These are phyloP conservation scores for Uloborus diversus DNA, from an alignment of 1,140 invertebrate genomes.

Conservation along the genomic window DNA sequence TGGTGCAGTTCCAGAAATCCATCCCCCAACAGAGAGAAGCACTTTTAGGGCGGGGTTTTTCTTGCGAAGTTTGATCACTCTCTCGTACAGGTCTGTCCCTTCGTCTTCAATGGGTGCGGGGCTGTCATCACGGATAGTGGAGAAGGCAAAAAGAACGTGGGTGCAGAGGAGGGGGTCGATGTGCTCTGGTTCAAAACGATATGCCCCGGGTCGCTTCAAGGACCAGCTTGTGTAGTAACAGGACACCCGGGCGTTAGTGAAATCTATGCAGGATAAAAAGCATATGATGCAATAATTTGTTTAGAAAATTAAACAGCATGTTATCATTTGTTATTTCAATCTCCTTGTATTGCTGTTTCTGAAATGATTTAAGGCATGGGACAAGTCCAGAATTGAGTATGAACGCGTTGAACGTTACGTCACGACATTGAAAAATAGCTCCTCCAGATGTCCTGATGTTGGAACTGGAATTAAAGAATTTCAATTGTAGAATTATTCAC, in stretches of 20 bases:
- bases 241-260: constrained; percentile 71
- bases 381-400: too few species aligned
- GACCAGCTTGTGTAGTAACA: constrained; percentile 97
- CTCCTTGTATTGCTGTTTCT: too few species aligned
- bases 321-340: too few species aligned
- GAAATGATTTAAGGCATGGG: too few species aligned
- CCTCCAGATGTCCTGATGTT: too few species aligned
- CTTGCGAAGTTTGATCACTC: constrained; percentile 82
- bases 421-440: too few species aligned
- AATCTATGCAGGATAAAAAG: too few species aligned
- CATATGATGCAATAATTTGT: too few species aligned
- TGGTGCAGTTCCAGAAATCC: constrained; percentile 90
- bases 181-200: constrained; percentile 86
- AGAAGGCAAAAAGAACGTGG: constrained; percentile 93
- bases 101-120: constrained; percentile 77
- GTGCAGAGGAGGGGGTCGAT: constrained; percentile 88
- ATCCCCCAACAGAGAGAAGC: constrained; percentile 90
- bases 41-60: constrained; percentile 91
- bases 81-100: constrained; percentile 82
- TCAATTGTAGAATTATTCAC: too few species aligned
- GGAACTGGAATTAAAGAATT: too few species aligned
- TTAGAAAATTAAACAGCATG: too few species aligned
- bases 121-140: constrained; percentile 78
- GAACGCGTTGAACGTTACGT: too few species aligned
- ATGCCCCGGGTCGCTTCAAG: constrained; percentile 83